Evolutionary conservation across 2,888 invertebrate species (phyloP).

Genomic region (Torymus tubicola): DNA sequence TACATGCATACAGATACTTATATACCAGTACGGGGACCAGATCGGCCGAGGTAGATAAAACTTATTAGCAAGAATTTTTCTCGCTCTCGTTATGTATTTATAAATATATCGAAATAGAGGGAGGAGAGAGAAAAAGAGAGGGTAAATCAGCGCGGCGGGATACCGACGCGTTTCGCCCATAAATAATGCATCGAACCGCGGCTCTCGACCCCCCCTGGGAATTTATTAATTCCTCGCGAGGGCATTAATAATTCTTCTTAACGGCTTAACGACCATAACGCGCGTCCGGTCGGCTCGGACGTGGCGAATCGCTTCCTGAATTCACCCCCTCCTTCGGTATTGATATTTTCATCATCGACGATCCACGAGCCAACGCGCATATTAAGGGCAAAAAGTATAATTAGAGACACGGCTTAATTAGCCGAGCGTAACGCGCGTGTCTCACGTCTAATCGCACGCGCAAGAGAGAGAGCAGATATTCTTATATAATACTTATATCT

Average conservation of each 20-base stretch:
- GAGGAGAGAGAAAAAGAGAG: not conserved
- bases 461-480: not conserved
- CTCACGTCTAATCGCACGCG: not conserved
- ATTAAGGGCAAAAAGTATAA: constrained; percentile 14
- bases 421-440: not conserved
- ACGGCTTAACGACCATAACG: constrained; percentile 34
- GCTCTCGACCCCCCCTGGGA: not conserved
- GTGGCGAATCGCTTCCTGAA: constrained; percentile 38
- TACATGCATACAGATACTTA: not conserved
- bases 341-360: constrained; percentile 39
- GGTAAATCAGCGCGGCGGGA: constrained; percentile 43
- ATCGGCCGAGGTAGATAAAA: constrained; percentile 26
- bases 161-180: constrained; percentile 32
- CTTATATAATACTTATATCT: constrained; percentile 28
- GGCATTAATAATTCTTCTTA: constrained; percentile 46
- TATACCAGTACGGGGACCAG: not conserved
- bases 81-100: not conserved
- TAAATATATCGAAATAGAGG: constrained; percentile 9
- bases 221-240: constrained; percentile 54
- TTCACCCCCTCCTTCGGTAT: constrained; percentile 1
- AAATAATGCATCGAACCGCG: constrained; percentile 48
- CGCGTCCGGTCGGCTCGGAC: not conserved
- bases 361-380: not conserved
- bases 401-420: constrained; percentile 42
- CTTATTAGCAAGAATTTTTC: constrained; percentile 46